Evolutionary conservation across 2,113 vertebrate genomes (phyloP).

Genomic region (Hemicordylus capensis): DNA sequence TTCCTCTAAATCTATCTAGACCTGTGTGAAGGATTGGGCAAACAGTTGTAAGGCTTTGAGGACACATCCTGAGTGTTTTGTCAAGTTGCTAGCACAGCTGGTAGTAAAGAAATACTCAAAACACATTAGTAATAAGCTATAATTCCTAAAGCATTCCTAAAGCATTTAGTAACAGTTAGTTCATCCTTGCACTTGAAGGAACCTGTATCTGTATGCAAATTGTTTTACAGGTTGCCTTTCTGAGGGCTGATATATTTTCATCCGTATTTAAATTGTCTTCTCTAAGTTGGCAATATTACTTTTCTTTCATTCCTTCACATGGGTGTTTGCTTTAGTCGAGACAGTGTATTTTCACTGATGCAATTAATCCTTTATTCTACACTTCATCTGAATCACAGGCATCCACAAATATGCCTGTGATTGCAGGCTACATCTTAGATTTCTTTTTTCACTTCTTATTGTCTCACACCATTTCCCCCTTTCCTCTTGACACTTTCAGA

Average conservation of each 20-base stretch:
- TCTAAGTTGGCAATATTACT: background rate
- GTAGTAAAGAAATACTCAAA: background rate
- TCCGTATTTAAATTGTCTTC: conserved; percentile 6
- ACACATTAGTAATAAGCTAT: background rate
- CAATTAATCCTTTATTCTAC: conserved; percentile 19
- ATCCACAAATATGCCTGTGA: conserved; percentile 2
- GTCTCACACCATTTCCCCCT: conserved; percentile 36
- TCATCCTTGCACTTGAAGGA: background rate
- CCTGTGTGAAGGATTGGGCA: background rate
- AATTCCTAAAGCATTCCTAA: background rate
- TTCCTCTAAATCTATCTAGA: background rate
- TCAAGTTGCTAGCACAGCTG: background rate
- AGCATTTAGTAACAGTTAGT: background rate
- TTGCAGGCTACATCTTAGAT: conserved; percentile 14
- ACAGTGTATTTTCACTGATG: conserved; percentile 5
- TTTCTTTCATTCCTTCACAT: background rate
- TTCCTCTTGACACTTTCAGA: conserved; percentile 31
- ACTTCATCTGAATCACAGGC: conserved; percentile 2
- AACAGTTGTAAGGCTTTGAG: background rate
- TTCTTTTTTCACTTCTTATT: conserved; percentile 42
- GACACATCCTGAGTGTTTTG: background rate
- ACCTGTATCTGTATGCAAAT: background rate
- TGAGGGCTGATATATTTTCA: conserved; percentile 13
- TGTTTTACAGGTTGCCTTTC: background rate
- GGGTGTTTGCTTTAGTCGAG: background rate